Base-by-base conservation (phyloP, 2,113 vertebrate genomes). In the Sclerurus mexicanus region DNA sequence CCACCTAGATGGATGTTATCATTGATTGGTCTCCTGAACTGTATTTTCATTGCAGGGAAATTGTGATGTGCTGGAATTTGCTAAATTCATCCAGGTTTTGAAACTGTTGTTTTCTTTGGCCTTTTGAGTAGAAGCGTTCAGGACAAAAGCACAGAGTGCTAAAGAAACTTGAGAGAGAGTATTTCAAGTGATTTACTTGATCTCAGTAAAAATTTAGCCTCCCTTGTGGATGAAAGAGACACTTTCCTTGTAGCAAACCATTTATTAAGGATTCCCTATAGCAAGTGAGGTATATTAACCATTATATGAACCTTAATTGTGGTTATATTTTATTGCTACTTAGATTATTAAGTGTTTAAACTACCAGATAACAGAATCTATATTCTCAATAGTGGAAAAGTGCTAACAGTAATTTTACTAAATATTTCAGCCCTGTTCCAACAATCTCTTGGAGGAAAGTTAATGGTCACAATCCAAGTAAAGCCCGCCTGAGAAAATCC, bases 381-480 rank as follows among this genome's bases (percentile, higher is more conserved):
- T 94, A 91, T 94, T 95, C 76, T 95, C 80, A 68, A 91, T 52
- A 93, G 77, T 39, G 14, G 55, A 77, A 96, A 47, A 85, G 14
- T 93, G 58, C 59, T 97, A 98, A 98, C 79, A 56, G 37, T 86
- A 79, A 86, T 96, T 98, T 95, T 90, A 24, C 52, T 97, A 80
- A 96, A 88, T 94, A 55, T 91, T 93, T 71, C 97, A 99, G 99
- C 94, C 99, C 99, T 9, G 99, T 99, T 96, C 99, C 99, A 83
- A 99, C 99, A 60, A 99, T 99, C 95, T 99, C 99, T 30, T 99
- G 99, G 99, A 98, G 98, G 95, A 99, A 99, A 97, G 98, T 99
- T 95, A 99, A 98, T 66, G 99, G 99, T 25, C 99, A 99, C 94
- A 99, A 99, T 87, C 99, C 99, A 44, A 99, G 99, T 93, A 99